A percentile compares a stretch with the other conserved stretches of the same genome.
These are phyloP conservation scores for Gobio occitaniae DNA, from an alignment of 2,797 vertebrate genomes.

Conservation along the genomic window DNA sequence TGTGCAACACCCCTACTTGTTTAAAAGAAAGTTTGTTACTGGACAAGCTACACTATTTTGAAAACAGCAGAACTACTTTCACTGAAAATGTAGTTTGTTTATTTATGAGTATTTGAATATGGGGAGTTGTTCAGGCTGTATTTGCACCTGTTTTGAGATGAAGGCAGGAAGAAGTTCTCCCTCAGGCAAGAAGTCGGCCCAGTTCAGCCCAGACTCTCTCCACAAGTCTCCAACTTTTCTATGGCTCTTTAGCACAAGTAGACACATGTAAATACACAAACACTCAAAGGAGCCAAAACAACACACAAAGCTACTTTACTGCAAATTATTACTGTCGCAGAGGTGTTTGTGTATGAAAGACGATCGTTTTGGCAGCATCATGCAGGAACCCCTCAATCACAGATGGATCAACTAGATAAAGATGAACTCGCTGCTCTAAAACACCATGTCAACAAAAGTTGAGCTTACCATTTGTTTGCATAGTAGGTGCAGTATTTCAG, in stretches of 20 bases:
- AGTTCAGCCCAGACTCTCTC: constrained; percentile 91
- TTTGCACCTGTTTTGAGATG: constrained; percentile 88
- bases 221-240: constrained; percentile 94
- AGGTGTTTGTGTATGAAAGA: constrained; percentile 6
- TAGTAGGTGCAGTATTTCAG: constrained; percentile 99
- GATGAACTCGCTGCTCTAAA: constrained; percentile 1
- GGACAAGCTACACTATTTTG: background rate
- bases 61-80: background rate
- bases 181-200: constrained; percentile 90
- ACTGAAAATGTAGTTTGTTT: background rate
- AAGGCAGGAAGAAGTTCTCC: constrained; percentile 91
- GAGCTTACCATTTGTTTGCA: constrained; percentile 98
- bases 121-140: background rate
- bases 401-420: background rate
- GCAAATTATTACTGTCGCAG: background rate
- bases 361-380: constrained; percentile 1
- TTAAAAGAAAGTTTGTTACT: background rate
- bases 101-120: background rate
- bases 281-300: background rate
- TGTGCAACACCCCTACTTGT: background rate
- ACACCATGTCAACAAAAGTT: constrained; percentile 17
- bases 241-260: constrained; percentile 87
- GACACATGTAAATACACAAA: background rate
- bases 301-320: constrained; percentile 1
- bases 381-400: constrained; percentile 1